Percentiles rank a stretch among this genome's conserved stretches.
Evolutionary conservation across 2,888 invertebrate species (phyloP).

Genomic region (Lymantria dispar): DNA sequence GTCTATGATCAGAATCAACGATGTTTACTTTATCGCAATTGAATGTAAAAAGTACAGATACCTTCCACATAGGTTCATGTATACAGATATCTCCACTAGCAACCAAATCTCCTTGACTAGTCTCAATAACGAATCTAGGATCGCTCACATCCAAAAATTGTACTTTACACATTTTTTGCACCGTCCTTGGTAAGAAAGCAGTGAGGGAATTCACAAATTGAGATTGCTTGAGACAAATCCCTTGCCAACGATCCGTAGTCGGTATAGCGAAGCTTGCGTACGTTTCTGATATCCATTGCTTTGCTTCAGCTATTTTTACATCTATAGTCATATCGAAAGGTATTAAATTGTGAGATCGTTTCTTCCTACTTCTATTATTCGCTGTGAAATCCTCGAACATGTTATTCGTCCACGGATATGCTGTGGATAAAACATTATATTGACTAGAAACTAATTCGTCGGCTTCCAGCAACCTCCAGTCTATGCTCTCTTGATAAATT

Average conservation of each 20-base stretch:
- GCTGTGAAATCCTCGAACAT: slow-evolving; percentile 77
- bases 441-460: slow-evolving; percentile 75
- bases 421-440: slow-evolving; percentile 73
- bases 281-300: slow-evolving; percentile 93
- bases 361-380: slow-evolving; percentile 77
- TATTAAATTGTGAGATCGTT: slow-evolving; percentile 67
- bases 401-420: slow-evolving; percentile 78
- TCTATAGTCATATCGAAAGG: slow-evolving; percentile 84
- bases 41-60: slow-evolving; percentile 87
- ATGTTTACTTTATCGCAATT: slow-evolving; percentile 86
- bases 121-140: slow-evolving; percentile 88
- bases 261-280: slow-evolving; percentile 94
- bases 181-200: slow-evolving; percentile 89
- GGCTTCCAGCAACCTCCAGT: slow-evolving; percentile 74
- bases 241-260: slow-evolving; percentile 89
- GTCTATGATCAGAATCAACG: slow-evolving; percentile 89
- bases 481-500: slow-evolving; percentile 57
- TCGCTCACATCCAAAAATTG: slow-evolving; percentile 91
- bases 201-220: slow-evolving; percentile 91
- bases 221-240: slow-evolving; percentile 90
- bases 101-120: slow-evolving; percentile 90
- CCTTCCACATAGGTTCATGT: slow-evolving; percentile 91
- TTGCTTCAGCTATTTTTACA: slow-evolving; percentile 88
- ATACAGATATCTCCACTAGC: slow-evolving; percentile 91
- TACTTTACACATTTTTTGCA: slow-evolving; percentile 88